These are phyloP conservation scores for Anniella stebbinsi DNA, from an alignment of 2,797 vertebrate genomes.

Conservation along the genomic window DNA sequence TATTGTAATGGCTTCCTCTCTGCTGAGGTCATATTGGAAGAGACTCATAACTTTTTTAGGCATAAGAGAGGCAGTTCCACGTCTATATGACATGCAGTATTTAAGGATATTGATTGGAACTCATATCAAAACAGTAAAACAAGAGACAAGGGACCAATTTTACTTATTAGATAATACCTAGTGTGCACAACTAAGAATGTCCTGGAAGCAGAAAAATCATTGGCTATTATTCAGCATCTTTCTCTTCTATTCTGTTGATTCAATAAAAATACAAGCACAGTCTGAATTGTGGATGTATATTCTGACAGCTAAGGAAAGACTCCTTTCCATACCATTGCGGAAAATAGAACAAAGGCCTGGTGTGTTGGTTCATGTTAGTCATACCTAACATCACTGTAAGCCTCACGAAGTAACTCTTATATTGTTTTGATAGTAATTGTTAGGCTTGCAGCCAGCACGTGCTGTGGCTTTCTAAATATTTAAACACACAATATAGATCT, in stretches of 20 bases:
- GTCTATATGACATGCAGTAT: neutral
- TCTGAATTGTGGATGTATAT: neutral
- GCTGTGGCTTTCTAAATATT: slow-evolving; percentile 27
- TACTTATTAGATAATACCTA: neutral
- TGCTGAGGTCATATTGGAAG: neutral
- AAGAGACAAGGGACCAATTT: slow-evolving; percentile 27
- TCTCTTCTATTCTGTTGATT: neutral
- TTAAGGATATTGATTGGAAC: neutral
- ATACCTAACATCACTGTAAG: neutral
- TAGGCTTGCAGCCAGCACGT: neutral
- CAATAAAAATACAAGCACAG: neutral
- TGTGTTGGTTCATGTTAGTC: slow-evolving; percentile 11
- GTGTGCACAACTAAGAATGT: neutral
- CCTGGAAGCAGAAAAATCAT: neutral
- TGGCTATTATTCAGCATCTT: neutral
- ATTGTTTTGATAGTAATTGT: slow-evolving; percentile 22
- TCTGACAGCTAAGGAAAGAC: neutral
- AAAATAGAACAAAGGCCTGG: slow-evolving; percentile 5
- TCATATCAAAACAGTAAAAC: neutral
- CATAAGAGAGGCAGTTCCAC: neutral
- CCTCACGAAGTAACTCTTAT: neutral
- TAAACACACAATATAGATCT: neutral
- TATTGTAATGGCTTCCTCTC: neutral
- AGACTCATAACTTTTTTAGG: neutral
- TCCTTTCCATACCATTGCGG: neutral